phyloP scores from a whole-genome alignment of 1,140 invertebrate genomes.

The Eulimnadia texana region DNA sequence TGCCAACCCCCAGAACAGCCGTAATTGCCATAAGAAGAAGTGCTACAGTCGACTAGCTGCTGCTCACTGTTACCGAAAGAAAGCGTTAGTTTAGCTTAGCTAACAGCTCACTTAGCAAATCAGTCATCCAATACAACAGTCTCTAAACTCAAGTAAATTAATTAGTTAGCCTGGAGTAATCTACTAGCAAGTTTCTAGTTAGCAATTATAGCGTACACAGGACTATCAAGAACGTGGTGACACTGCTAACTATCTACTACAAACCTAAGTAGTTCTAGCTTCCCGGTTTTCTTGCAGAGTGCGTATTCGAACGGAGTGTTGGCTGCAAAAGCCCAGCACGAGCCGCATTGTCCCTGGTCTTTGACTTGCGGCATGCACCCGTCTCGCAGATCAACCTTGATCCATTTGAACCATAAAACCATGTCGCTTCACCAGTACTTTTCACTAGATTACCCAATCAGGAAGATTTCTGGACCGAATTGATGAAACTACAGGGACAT shows the following conservation, averaged over 20 bases:
- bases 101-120: background rate
- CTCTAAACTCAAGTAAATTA: background rate
- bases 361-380: slow-evolving; percentile 10
- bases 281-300: slow-evolving; percentile 8
- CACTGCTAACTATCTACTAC: no score
- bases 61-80: background rate
- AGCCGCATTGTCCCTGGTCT: slow-evolving; percentile 22
- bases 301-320: slow-evolving; percentile 10
- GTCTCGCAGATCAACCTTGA: slow-evolving; percentile 8
- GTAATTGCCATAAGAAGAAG: background rate
- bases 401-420: background rate
- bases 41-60: slow-evolving; percentile 1
- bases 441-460: background rate
- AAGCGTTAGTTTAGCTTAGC: background rate
- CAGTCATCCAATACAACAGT: background rate
- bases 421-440: no score
- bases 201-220: no score
- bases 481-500: no score
- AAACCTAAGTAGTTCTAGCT: slow-evolving; percentile 23
- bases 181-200: no score
- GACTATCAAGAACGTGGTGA: no score
- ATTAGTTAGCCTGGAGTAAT: background rate
- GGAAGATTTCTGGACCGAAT: no score
- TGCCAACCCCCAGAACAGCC: background rate
- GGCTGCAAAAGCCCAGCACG: slow-evolving; percentile 29